Evolutionary conservation across 30 jellyfish, hydroid and myxozoan genomes (phyloP).

Genomic region (Chrysaora quinquecirrha): DNA sequence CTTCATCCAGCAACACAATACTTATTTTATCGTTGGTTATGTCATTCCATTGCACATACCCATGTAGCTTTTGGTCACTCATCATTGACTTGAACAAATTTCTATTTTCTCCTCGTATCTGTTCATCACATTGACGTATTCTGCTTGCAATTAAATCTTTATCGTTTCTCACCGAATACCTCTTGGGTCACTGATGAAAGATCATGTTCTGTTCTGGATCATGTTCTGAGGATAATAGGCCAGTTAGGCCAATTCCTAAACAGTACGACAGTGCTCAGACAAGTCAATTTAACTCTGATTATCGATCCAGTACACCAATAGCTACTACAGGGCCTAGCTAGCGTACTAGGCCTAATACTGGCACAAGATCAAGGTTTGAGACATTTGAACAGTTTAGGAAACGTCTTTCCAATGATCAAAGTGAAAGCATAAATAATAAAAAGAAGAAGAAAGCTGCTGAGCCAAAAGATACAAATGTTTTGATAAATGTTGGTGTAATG

Average conservation of each 20-base stretch:
- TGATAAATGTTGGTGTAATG: background rate
- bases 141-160: background rate
- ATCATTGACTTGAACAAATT: background rate
- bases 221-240: background rate
- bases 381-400: background rate
- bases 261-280: background rate
- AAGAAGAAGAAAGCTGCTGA: background rate
- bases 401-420: background rate
- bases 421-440: background rate
- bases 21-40: background rate
- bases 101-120: background rate
- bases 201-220: no score
- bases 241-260: background rate
- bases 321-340: background rate
- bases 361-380: background rate
- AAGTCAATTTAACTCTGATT: background rate
- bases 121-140: background rate
- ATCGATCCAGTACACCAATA: background rate
- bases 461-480: background rate
- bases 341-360: background rate
- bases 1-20: background rate
- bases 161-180: background rate
- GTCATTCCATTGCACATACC: background rate
- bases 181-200: conserved; percentile 1
- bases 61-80: background rate